Conservation (phyloP, 1,140 invertebrate species). For the Drosophila bipectinata region DNA sequence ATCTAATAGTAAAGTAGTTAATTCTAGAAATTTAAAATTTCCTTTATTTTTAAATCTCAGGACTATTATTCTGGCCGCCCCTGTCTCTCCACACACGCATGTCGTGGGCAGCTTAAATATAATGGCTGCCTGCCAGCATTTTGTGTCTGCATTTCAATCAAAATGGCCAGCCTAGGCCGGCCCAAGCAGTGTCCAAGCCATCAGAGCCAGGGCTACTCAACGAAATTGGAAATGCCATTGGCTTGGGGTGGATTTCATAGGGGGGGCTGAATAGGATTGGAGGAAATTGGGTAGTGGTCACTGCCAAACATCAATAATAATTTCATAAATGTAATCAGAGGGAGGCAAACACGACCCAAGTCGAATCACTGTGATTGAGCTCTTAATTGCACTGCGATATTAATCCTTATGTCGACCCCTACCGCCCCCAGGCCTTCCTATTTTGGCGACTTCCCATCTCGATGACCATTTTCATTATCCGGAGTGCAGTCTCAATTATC, state of each 20-base stretch:
- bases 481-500: slow-evolving; percentile 48
- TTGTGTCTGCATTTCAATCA: slow-evolving; percentile 62
- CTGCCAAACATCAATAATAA: slow-evolving; percentile 81
- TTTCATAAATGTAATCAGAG: slow-evolving; percentile 80
- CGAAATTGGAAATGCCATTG: slow-evolving; percentile 73
- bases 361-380: slow-evolving; percentile 74
- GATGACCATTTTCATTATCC: slow-evolving; percentile 61
- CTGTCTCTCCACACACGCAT: slow-evolving; percentile 17
- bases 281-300: slow-evolving; percentile 61
- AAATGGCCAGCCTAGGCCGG: slow-evolving; percentile 49
- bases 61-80: not conserved
- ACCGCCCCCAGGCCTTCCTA: not conserved
- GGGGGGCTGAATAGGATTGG: slow-evolving; percentile 9
- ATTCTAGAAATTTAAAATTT: not conserved
- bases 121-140: slow-evolving; percentile 77
- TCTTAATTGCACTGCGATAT: slow-evolving; percentile 78
- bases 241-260: slow-evolving; percentile 25
- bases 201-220: slow-evolving; percentile 61
- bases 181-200: slow-evolving; percentile 47
- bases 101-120: slow-evolving; percentile 74
- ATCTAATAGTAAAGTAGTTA: not conserved
- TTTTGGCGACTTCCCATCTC: slow-evolving; percentile 14
- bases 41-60: not conserved
- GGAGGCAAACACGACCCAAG: slow-evolving; percentile 58
- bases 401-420: slow-evolving; percentile 53